Percentiles rank a stretch among this genome's conserved stretches.
phyloP scores from a whole-genome alignment of 1,140 invertebrate genomes.

The Asbolus verrucosus region DNA sequence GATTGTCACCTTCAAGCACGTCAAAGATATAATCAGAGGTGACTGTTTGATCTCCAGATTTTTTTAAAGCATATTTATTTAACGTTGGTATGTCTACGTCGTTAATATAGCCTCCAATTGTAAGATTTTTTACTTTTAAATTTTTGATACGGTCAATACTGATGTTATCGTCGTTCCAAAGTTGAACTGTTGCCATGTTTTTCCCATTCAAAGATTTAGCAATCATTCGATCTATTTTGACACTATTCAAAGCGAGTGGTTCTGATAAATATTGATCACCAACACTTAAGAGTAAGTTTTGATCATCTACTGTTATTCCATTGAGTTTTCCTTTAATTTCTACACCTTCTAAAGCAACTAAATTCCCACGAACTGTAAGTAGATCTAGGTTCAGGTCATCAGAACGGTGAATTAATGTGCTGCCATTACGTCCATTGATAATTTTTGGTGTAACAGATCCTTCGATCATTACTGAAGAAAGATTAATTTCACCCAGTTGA shows the following conservation, averaged over 20 bases:
- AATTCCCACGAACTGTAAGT: conserved; percentile 53
- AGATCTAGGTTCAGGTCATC: conserved; percentile 48
- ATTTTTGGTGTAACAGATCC: conserved; percentile 41
- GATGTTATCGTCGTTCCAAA: not conserved
- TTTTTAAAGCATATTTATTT: conserved; percentile 58
- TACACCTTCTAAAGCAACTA: conserved; percentile 49
- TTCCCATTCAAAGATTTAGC: conserved; percentile 49
- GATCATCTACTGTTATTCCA: conserved; percentile 48
- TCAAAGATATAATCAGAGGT: conserved; percentile 55
- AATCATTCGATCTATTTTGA: conserved; percentile 45
- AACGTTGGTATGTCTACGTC: conserved; percentile 58
- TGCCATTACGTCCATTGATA: conserved; percentile 55
- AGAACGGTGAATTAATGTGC: conserved; percentile 51
- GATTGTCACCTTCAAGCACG: conserved; percentile 43
- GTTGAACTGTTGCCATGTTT: not conserved
- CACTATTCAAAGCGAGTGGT: conserved; percentile 34
- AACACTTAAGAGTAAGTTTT: conserved; percentile 52
- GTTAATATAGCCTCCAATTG: conserved; percentile 61
- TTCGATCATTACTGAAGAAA: conserved; percentile 54
- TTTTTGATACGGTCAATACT: conserved; percentile 39
- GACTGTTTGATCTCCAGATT: conserved; percentile 55
- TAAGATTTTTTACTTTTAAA: conserved; percentile 56
- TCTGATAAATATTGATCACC: conserved; percentile 57
- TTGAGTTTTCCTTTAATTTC: conserved; percentile 51
- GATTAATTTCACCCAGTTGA: conserved; percentile 40